Evolutionary conservation across 2,888 invertebrate species (phyloP), one percentile per base, ranked within the genome.

Genomic region (Bombyx huttoni): DNA sequence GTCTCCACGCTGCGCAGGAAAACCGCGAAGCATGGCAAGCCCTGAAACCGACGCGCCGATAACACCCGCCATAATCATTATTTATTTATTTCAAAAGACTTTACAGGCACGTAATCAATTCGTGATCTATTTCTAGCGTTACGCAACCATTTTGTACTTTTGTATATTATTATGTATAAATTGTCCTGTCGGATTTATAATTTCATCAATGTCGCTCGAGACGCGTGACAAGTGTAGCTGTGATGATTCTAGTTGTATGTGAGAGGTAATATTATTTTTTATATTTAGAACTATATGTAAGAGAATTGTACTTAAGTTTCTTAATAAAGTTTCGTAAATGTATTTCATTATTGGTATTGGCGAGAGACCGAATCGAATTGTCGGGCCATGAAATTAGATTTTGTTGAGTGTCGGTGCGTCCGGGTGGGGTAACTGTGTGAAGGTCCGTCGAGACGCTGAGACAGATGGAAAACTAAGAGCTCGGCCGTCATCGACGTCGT

Each of bases 261-360:
- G 35, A 35, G 47, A 13, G 34, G 24, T 48, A 51, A 40, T 49
- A 24, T 79, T 78, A 70, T 70, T 81, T 76, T 86, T 86, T 86
- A 76, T 85, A 86, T 73, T 73, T 81, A 83, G 77, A 59, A 61
- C 54, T 76, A 76, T 76, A 76, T 24, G 24, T 24, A 24, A 73
- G 73, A 61, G 58, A 70, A 73, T 68, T 69, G 64, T 71, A 64
- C 54, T 69, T 81, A 79, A 77, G 81, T 87, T 86, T 84, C 86
- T 69, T 78, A 86, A 86, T 87, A 86, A 87, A 86, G 67, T 86
- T 83, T 84, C 81, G 75, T 78, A 78, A 85, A 82, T 62, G 64
- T 62, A 70, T 82, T 84, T 83, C 79, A 75, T 81, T 80, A 73
- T 69, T 73, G 63, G 59, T 62, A 63, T 66, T 64, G 66, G 59